Evolutionary conservation across 2,888 invertebrate species (phyloP), one percentile per base, ranked within the genome.

Genomic region (Cartodere bifasciata): DNA sequence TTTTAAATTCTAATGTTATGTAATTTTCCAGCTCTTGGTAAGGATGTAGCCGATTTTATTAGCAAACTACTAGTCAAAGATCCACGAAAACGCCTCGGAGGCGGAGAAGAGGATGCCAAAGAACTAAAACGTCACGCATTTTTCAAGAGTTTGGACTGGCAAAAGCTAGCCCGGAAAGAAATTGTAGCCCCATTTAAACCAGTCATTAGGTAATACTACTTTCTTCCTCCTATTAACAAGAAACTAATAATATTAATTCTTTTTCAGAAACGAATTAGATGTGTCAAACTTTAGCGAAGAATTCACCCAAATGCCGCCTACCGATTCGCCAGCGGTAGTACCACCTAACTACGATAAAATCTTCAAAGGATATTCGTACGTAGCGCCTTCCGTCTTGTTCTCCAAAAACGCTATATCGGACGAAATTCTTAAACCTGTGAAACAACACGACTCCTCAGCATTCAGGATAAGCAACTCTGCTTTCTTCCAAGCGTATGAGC

Each of bases 201-300:
- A n/a, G 70, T 72, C 34, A 79, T 95, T 37, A 60, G 64, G 60
- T 60, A 48, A 42, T 42, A 39, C 13, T 35, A 32, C 28, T 23
- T 28, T 20, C 20, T n/a, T n/a, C 20, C n/a, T n/a, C n/a, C n/a
- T n/a, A 6, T n/a, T n/a, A 20, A 6, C 20, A 20, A n/a, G 20
- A n/a, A 6, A 7, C 20, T 7, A 17, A 7, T 17, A 7, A 17
- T 17, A 7, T 17, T 17, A 6, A 17, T 7, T 6, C 24, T 23
- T 23, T 49, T 50, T 10, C 31, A 65, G 67, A 41, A 72, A 81
- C 58, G 90, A 91, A 57, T 68, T 88, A 38, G 95, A 97, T 62
- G 88, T 90, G 9, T 86, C 87, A 52, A 94, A 97, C 68, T 97
- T 97, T 61, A 85, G 92, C 24, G 87, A 87, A 41, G 95, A 97